These are phyloP conservation scores for Geophilus truncorum DNA, from an alignment of 2,888 invertebrate genomes.

Conservation along the genomic window DNA sequence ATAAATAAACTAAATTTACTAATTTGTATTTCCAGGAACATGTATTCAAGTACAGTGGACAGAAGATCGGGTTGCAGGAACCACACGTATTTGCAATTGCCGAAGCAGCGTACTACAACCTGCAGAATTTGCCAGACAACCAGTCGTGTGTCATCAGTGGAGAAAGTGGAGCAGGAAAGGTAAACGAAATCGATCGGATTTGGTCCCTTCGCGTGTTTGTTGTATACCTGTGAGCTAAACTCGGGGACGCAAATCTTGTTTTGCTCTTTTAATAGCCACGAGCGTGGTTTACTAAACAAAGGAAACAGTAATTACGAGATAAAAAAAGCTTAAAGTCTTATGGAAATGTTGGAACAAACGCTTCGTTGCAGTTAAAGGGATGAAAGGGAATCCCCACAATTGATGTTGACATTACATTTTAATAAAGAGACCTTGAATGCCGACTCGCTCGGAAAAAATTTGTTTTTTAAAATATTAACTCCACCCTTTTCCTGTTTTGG, in stretches of 20 bases:
- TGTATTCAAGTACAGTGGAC: slow-evolving; percentile 74
- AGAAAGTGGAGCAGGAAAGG: slow-evolving; percentile 85
- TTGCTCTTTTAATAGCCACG: not conserved
- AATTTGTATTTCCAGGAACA: slow-evolving; percentile 66
- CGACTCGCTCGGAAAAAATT: not conserved
- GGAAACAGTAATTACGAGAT: no score
- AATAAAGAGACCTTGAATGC: no score
- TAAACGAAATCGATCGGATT: slow-evolving; percentile 30
- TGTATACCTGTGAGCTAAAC: not conserved
- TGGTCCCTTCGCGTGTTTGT: slow-evolving; percentile 2
- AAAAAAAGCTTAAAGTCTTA: no score
- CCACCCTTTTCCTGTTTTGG: slow-evolving; percentile 21
- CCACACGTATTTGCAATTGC: slow-evolving; percentile 89
- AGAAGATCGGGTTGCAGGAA: slow-evolving; percentile 71
- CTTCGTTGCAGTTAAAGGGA: no score
- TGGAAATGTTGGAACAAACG: no score
- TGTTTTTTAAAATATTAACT: not conserved
- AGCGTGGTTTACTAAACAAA: no score
- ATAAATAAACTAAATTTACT: no score
- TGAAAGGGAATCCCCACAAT: no score
- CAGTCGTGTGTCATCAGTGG: slow-evolving; percentile 89
- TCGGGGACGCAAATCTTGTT: not conserved
- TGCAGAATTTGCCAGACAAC: slow-evolving; percentile 56
- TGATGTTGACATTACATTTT: no score
- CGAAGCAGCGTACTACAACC: slow-evolving; percentile 76